Evolutionary conservation across 2,113 vertebrate genomes (phyloP), one percentile per base, ranked within the genome.

Genomic region (Alectura lathami): DNA sequence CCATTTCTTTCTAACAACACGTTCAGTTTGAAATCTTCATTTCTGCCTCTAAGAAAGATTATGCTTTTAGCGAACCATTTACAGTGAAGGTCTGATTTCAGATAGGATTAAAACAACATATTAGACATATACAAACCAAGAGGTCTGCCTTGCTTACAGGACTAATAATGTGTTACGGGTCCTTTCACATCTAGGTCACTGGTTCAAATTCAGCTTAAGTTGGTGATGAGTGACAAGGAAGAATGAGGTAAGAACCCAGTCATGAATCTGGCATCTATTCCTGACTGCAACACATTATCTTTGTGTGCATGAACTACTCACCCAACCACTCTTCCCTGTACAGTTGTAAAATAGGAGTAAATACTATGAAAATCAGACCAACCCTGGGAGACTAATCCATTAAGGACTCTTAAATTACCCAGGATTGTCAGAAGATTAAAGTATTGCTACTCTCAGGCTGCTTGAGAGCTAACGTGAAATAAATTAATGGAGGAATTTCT

Each of bases 101-200:
- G 76, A 90, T 36, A 64, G 66, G 62, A 84, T 86, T 96, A 92
- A 91, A 88, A 27, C 21, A 91, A 94, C 74, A 26, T 66, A 73
- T 40, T 68, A 93, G 69, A 91, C 40, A 82, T 48, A 94, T 3
- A 89, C 66, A 89, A 95, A 94, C 53, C 66, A 91, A 78, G 62
- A 40, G 57, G 32, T 48, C 83, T 57, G 51, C 83, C 72, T 70
- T 92, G 78, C 91, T 83, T 86, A 74, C 43, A 83, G 84, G 38
- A 97, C 87, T 91, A 89, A 95, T 92, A 83, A 94, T 40, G 93
- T 94, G 82, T 77, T 89, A 93, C n/a, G 59, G 63, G 67, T 96
- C 91, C 81, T 91, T 94, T 94, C 91, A 91, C 89, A 95, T 95
- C 63, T 47, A 83, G 87, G 87, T 96, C 94, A 94, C 50, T 43